Percentiles rank a stretch among this genome's conserved stretches.
Evolutionary conservation across 2,888 invertebrate genomes (phyloP).

Genomic region (Chrysomela aeneicollis): DNA sequence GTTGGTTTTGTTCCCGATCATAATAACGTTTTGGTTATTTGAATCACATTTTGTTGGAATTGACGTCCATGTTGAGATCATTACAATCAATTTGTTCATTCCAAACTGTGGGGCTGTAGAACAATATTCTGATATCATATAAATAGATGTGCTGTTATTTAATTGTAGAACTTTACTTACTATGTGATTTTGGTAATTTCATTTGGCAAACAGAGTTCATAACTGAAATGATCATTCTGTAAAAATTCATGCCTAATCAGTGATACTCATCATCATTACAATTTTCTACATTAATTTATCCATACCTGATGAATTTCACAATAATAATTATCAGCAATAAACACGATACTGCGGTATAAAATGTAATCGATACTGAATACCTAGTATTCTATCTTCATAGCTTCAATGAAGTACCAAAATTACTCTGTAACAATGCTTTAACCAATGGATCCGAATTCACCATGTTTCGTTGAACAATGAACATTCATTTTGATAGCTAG

Average conservation of each 20-base stretch:
- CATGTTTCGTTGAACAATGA: conserved; percentile 18
- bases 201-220: too few species aligned
- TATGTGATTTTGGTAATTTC: background rate
- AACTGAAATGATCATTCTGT: too few species aligned
- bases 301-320: too few species aligned
- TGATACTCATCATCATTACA: too few species aligned
- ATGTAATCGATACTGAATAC: background rate
- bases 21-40: too few species aligned
- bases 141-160: background rate
- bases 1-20: background rate
- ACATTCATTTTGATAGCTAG: background rate
- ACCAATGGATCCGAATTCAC: conserved; percentile 1
- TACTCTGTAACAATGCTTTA: conserved; percentile 25
- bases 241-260: too few species aligned
- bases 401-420: conserved; percentile 32
- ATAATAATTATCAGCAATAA: background rate
- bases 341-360: background rate
- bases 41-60: background rate
- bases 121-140: too few species aligned
- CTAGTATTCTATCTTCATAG: background rate
- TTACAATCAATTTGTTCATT: background rate
- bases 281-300: too few species aligned
- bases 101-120: background rate
- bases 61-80: background rate
- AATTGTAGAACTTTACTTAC: background rate